These are phyloP conservation scores for Caenorhabditis sinica DNA, from an alignment of 2,888 invertebrate genomes.

Conservation along the genomic window DNA sequence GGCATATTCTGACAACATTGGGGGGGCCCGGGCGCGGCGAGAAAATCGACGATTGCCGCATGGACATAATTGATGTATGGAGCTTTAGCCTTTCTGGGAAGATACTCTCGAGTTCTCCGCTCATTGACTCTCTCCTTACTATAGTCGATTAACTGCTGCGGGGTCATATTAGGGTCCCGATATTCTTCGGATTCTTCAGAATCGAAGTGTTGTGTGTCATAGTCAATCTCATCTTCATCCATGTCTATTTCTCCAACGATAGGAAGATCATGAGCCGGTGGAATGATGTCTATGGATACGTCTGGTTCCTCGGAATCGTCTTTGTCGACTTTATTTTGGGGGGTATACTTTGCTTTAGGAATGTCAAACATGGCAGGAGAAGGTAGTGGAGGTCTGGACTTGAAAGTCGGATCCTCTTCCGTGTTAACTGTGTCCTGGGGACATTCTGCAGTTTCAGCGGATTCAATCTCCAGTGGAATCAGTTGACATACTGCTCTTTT, in stretches of 20 bases:
- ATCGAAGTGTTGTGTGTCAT: too few relatives aligned
- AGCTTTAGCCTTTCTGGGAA: neutral
- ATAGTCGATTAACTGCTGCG: neutral
- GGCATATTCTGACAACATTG: too few relatives aligned
- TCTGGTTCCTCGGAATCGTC: neutral
- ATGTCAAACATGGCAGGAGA: neutral
- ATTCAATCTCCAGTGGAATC: constrained; percentile 1
- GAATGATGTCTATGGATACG: too few relatives aligned
- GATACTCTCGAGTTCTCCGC: neutral
- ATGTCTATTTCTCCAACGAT: neutral
- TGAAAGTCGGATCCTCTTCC: neutral
- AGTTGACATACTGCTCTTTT: constrained; percentile 11
- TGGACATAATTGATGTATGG: neutral
- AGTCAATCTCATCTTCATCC: neutral
- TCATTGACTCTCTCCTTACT: neutral
- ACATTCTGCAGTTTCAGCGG: neutral
- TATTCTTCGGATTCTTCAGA: too few relatives aligned
- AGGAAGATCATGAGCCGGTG: neutral
- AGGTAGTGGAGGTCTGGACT: neutral
- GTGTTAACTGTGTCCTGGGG: too few relatives aligned
- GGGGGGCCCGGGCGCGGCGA: too few relatives aligned
- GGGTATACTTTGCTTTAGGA: too few relatives aligned
- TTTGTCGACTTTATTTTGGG: too few relatives aligned
- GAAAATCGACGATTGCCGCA: neutral
- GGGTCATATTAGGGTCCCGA: too few relatives aligned